These are phyloP conservation scores for Unio pictorum DNA, from an alignment of 2,888 invertebrate genomes.

Conservation along the genomic window DNA sequence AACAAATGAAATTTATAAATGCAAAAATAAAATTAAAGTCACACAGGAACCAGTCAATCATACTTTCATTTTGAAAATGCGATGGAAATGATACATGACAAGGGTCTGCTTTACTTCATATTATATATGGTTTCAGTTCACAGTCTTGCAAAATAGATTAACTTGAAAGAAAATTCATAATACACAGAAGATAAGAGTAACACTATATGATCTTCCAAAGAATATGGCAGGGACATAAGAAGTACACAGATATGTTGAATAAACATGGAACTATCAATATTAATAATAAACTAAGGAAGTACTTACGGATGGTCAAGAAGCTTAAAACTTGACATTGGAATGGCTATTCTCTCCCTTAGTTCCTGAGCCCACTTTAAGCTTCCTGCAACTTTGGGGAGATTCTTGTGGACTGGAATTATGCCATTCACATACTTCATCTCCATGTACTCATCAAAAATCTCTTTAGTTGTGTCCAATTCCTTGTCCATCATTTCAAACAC, in stretches of 20 bases:
- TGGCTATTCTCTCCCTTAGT: slow-evolving; percentile 74
- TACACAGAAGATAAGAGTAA: too few species aligned
- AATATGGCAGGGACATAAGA: neutral
- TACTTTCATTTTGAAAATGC: too few species aligned
- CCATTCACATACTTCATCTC: slow-evolving; percentile 30
- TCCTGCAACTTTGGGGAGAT: slow-evolving; percentile 89
- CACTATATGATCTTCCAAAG: too few species aligned
- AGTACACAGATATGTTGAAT: too few species aligned
- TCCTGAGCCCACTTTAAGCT: slow-evolving; percentile 86
- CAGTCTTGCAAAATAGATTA: too few species aligned
- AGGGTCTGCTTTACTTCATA: too few species aligned
- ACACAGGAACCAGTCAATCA: too few species aligned
- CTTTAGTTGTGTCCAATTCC: slow-evolving; percentile 64
- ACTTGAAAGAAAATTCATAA: too few species aligned
- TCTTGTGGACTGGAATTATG: slow-evolving; percentile 77
- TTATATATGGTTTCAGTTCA: too few species aligned
- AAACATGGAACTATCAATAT: neutral
- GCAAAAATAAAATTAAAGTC: too few species aligned
- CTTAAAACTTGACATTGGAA: slow-evolving; percentile 81
- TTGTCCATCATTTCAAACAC: slow-evolving; percentile 80
- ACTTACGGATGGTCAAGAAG: slow-evolving; percentile 83
- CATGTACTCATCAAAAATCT: slow-evolving; percentile 66
- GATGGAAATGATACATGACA: too few species aligned
- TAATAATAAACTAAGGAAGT: neutral
- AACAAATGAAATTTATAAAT: too few species aligned